Evolutionary conservation across 2,888 invertebrate species (phyloP).

Genomic region (Drosophila kanekoi): DNA sequence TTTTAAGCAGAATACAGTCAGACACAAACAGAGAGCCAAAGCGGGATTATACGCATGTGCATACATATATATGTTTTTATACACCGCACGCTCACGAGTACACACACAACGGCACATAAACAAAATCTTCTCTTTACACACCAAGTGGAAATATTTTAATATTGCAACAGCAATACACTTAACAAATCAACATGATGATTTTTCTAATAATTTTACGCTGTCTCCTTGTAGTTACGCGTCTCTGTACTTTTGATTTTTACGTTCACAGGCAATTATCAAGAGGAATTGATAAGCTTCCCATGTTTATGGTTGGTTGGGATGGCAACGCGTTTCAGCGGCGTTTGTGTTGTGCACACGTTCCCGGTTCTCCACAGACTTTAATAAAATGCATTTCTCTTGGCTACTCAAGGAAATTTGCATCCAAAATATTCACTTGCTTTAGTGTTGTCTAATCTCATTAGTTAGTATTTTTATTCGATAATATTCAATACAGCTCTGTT

Average conservation of each 20-base stretch:
- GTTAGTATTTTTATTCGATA: conserved; percentile 10
- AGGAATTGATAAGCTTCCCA: conserved; percentile 11
- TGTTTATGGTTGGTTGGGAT: conserved; percentile 29
- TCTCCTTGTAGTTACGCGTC: not conserved
- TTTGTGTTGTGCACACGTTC: conserved; percentile 57
- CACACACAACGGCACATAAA: conserved; percentile 14
- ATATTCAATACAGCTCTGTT: conserved; percentile 5
- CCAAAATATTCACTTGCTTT: not conserved
- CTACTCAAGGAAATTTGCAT: conserved; percentile 11
- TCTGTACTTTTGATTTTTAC: conserved; percentile 30
- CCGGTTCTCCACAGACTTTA: conserved; percentile 77
- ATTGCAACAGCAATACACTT: not conserved
- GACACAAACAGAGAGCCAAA: conserved; percentile 28
- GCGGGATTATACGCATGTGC: conserved; percentile 6
- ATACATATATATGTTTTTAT: conserved; percentile 4
- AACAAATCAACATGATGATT: too few relatives aligned
- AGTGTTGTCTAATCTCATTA: not conserved
- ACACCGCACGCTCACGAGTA: conserved; percentile 38
- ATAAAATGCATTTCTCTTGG: conserved; percentile 8
- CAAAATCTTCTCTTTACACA: not conserved
- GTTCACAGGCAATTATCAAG: conserved; percentile 9
- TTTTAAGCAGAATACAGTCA: conserved; percentile 18
- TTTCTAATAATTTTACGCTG: too few relatives aligned
- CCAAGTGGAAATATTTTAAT: not conserved
- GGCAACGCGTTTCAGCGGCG: not conserved